phyloP scores from a whole-genome alignment of 2,113 vertebrate species.

The Caloenas nicobarica region DNA sequence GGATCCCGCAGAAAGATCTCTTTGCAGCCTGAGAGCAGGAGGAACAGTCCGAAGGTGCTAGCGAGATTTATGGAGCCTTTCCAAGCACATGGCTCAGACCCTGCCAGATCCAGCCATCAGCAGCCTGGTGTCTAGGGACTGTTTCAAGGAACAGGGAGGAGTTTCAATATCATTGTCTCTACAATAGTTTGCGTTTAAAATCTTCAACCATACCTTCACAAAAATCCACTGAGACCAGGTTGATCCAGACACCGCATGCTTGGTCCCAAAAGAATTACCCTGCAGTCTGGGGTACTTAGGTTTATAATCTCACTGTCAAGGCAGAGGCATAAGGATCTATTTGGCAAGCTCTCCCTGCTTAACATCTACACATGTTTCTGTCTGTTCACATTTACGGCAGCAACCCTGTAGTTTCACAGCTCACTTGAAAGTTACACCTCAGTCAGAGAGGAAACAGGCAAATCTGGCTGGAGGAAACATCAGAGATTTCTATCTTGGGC shows the following conservation, averaged over 20 bases:
- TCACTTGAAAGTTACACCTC: conserved; percentile 18
- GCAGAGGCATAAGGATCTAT: neutral
- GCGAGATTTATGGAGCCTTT: conserved; percentile 27
- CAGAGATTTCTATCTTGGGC: conserved; percentile 62
- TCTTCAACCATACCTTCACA: neutral
- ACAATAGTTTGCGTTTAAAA: neutral
- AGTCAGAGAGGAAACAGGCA: conserved; percentile 11
- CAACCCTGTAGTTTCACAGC: conserved; percentile 13
- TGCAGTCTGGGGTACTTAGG: neutral
- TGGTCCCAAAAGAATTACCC: neutral
- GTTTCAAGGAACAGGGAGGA: conserved; percentile 14
- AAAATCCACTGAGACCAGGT: neutral
- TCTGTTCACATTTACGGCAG: neutral
- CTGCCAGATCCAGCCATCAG: neutral
- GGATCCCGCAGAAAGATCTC: conserved; percentile 26
- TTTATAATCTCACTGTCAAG: neutral
- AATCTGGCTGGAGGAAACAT: conserved; percentile 51
- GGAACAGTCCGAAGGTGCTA: neutral
- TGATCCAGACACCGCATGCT: neutral
- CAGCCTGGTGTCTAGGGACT: neutral
- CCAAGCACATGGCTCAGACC: neutral
- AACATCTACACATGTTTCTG: neutral
- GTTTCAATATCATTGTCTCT: neutral
- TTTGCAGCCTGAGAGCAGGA: neutral
- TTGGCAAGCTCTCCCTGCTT: conserved; percentile 20